Evolutionary conservation across 1,140 invertebrate genomes (phyloP).

Genomic region (Leptopilina boulardi): DNA sequence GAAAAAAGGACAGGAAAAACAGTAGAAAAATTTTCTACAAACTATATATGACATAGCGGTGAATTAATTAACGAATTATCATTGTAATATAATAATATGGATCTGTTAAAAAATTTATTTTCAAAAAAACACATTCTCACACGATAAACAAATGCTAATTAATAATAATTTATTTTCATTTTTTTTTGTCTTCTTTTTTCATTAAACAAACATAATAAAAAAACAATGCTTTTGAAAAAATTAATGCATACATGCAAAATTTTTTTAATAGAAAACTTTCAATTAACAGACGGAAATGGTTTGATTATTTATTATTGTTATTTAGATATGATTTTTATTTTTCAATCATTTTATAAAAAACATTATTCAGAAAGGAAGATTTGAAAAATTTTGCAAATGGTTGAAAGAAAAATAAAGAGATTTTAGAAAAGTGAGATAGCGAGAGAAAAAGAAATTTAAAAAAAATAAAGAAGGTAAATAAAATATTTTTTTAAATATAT

Average conservation of each 20-base stretch:
- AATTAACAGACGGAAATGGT: too few relatives aligned
- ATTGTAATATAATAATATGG: too few relatives aligned
- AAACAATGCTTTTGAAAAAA: not conserved
- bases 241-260: not conserved
- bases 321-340: not conserved
- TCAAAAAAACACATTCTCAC: too few relatives aligned
- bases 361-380: not conserved
- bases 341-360: not conserved
- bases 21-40: slow-evolving; percentile 1
- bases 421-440: not conserved
- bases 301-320: too few relatives aligned
- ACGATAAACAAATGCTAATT: not conserved
- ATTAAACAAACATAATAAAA: not conserved
- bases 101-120: not conserved
- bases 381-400: not conserved
- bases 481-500: not conserved
- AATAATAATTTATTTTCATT: not conserved
- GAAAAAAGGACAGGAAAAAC: slow-evolving; percentile 18
- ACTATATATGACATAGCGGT: slow-evolving; percentile 3
- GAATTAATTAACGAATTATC: not conserved
- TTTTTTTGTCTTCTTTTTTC: not conserved
- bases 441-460: not conserved
- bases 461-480: not conserved
- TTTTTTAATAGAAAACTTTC: too few relatives aligned
- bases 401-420: not conserved